Base-by-base conservation (phyloP, 1,140 invertebrate genomes). In the honey bee (Apis mellifera) region DNA sequence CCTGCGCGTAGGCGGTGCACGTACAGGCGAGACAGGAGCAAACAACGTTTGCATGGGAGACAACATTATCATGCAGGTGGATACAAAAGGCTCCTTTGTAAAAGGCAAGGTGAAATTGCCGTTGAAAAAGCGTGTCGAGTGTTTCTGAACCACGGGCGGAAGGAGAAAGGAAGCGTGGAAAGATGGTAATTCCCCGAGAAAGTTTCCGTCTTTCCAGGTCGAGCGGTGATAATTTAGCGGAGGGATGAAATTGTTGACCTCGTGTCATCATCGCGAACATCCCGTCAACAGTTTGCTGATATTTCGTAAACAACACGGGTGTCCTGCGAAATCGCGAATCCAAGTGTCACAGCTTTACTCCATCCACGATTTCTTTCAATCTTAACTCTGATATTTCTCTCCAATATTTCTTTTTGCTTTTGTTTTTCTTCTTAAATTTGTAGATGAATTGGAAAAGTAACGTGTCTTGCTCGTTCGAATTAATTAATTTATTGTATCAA, bases 11-110 rank as follows among this genome's bases (percentile, higher is more conserved):
- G n/a, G 26, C 9, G 23, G 23, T 19, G 26, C 23, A 55, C 54
- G 19, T 75, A 68, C 54, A 75, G 19, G 52, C 12, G 11, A 26
- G 19, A 48, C 48, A 54, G 73, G 23, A 55, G 55, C 48, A 54
- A 50, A 50, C 26, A 60, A 82, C 42, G 70, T 55, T 73, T 48
- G 72, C 69, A 59, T 54, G 75, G 79, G 11, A 74, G 84, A 84
- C 72, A 84, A 82, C 79, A 86, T 87, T 88, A 89, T 87, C 86
- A 79, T 84, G 85, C 84, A 83, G 32, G 69, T 78, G 88, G 84
- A 88, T 79, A 89, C 84, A 88, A 88, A 89, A 80, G 85, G 57
- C 76, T 80, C 64, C 59, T 77, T 78, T 83, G 71, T 69, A 81
- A 82, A n/a, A 71, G 68, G 85, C 70, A 55, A 78, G 75, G 77